Base-by-base conservation (phyloP, 2,113 vertebrate species). In the Rhinichthys klamathensis region DNA sequence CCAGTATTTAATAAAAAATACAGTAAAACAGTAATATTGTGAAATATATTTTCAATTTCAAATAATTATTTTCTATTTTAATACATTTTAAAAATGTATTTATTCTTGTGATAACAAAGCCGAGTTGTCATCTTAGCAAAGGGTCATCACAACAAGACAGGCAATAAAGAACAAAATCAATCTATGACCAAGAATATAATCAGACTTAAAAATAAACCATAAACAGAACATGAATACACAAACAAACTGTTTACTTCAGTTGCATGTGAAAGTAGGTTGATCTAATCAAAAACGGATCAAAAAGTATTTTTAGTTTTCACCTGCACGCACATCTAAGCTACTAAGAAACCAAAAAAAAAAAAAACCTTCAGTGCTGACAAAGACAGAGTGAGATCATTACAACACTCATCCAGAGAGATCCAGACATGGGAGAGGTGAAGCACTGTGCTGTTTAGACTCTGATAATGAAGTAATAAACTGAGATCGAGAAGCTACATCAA, bases 341-440 rank as follows among this genome's bases (percentile, higher is more conserved):
- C 67, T 12, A 41, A 41, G 67, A 23, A 56, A 56, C 51, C 51
- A 8, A 54, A 54, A 54, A 4, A 49, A 67, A 69, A 69, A n/a
- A 11, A n/a, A 46, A 46, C 2, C 10, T 11, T 12, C 70, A 8
- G 44, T 25, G 12, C 11, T 78, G 76, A 78, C 76, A 70, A 25
- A 82, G 16, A 82, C 63, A 69, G 16, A 38, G 8, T 69, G 16
- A 65, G 38, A 49, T 69, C 41, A 54, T 67, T 30, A 54, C 63
- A 18, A 38, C 21, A 70, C 38, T 80, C 35, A 56, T 69, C 46
- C 35, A 73, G 49, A 58, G 8, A 72, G 5, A 72, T 30, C 25
- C 25, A 82, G 60, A 82, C 25, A 32, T 1, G 49, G 38, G 46
- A 72, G 67, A 72, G 81, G 18, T 69, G 81, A 73, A 83, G 16